Conservation (phyloP, 2,888 invertebrate genomes). For the Panzeria rudis region DNA sequence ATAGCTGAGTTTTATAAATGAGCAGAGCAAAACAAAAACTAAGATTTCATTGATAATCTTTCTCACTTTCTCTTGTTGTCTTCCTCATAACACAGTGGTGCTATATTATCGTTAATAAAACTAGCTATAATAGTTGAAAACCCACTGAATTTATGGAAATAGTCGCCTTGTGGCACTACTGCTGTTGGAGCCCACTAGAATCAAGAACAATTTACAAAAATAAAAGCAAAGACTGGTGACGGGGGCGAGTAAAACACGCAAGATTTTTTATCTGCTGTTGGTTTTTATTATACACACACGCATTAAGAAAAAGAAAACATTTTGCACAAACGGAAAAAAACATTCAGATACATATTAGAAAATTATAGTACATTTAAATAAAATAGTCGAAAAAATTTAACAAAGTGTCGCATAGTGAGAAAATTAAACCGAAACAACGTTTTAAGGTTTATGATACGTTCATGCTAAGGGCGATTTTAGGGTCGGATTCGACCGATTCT, state of each 20-base stretch:
- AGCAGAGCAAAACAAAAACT: constrained; percentile 55
- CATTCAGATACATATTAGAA: neutral
- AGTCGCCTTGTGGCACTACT: neutral
- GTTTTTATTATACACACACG: constrained; percentile 65
- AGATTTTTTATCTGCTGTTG: constrained; percentile 1
- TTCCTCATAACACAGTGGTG: neutral
- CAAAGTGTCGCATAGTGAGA: constrained; percentile 73
- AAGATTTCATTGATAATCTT: constrained; percentile 58
- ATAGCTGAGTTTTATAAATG: constrained; percentile 46
- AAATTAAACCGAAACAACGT: constrained; percentile 78
- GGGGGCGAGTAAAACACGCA: constrained; percentile 22
- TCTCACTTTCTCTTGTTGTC: neutral
- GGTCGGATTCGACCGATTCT: constrained; percentile 80
- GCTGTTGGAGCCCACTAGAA: neutral
- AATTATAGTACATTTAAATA: neutral
- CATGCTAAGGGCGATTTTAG: constrained; percentile 82
- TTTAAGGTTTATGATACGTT: constrained; percentile 82
- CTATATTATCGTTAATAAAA: neutral
- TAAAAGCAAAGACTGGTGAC: neutral
- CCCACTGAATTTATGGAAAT: neutral
- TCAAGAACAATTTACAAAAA: neutral
- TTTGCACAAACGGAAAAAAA: constrained; percentile 1
- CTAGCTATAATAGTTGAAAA: neutral
- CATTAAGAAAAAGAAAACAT: constrained; percentile 9
- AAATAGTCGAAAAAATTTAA: constrained; percentile 47